These are phyloP conservation scores for Antrozous pallidus DNA, from an alignment of 2,797 vertebrate species.

Conservation along the genomic window DNA sequence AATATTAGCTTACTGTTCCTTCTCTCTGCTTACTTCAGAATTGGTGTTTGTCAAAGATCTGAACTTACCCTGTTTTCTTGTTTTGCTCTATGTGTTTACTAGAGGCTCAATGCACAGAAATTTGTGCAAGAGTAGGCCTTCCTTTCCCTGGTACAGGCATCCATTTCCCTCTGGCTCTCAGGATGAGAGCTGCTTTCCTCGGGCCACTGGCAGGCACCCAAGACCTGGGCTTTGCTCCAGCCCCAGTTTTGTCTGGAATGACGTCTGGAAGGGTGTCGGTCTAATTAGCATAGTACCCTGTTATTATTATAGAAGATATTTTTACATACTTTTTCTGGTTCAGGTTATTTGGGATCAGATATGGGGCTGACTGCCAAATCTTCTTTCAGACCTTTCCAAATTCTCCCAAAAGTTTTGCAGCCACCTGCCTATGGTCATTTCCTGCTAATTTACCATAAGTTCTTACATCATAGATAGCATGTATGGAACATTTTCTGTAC, in stretches of 20 bases:
- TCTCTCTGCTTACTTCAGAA: neutral
- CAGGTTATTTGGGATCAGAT: neutral
- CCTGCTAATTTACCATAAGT: neutral
- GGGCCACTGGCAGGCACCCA: accelerated
- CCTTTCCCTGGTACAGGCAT: too few relatives aligned
- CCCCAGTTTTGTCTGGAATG: too few relatives aligned
- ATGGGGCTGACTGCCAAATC: neutral
- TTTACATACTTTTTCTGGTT: neutral
- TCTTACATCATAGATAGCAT: neutral
- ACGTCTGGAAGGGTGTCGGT: too few relatives aligned
- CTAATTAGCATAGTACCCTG: too few relatives aligned
- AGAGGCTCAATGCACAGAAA: too few relatives aligned
- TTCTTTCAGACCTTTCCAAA: neutral
- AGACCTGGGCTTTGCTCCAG: too few relatives aligned
- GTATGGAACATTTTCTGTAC: neutral
- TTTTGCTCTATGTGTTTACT: neutral
- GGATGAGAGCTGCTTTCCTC: too few relatives aligned
- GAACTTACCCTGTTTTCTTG: neutral
- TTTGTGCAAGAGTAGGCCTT: too few relatives aligned
- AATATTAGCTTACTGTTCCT: neutral
- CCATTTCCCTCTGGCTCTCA: too few relatives aligned
- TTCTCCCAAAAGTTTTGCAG: neutral
- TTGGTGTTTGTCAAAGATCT: neutral
- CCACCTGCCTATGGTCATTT: neutral
- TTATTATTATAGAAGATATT: neutral